Percentiles rank a stretch among this genome's conserved stretches.
These are phyloP conservation scores for Cosmorhoe ocellata DNA, from an alignment of 2,888 invertebrate genomes.

Conservation along the genomic window DNA sequence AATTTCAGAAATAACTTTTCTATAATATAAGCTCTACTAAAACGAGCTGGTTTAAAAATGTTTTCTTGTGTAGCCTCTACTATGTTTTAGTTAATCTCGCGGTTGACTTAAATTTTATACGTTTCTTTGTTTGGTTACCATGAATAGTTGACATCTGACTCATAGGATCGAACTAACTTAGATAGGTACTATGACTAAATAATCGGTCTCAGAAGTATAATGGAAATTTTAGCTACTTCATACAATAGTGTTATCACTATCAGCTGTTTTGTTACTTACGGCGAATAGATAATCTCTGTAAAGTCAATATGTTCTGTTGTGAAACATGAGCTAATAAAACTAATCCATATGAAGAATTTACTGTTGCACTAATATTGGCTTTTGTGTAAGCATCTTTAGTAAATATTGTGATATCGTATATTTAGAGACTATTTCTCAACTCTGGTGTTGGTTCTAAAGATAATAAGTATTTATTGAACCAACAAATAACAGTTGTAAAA, in stretches of 20 bases:
- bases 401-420: slow-evolving; percentile 25
- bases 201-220: slow-evolving; percentile 49
- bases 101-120: slow-evolving; percentile 4
- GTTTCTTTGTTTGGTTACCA: slow-evolving; percentile 21
- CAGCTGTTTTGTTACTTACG: slow-evolving; percentile 41
- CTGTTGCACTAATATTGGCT: slow-evolving; percentile 48
- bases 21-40: no score
- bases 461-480: slow-evolving; percentile 15
- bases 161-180: no score
- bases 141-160: no score
- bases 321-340: slow-evolving; percentile 50
- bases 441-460: slow-evolving; percentile 17
- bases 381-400: slow-evolving; percentile 35
- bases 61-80: neutral
- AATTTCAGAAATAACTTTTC: slow-evolving; percentile 9
- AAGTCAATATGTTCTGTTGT: slow-evolving; percentile 51
- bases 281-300: slow-evolving; percentile 52
- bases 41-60: no score
- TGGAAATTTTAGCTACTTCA: slow-evolving; percentile 59
- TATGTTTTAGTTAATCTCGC: neutral
- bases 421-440: slow-evolving; percentile 22
- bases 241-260: slow-evolving; percentile 50
- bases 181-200: slow-evolving; percentile 7
- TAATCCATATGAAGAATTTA: slow-evolving; percentile 47
- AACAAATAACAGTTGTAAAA: no score